Evolutionary conservation across 2,888 invertebrate species (phyloP).

Genomic region (Rhagonycha lutea): DNA sequence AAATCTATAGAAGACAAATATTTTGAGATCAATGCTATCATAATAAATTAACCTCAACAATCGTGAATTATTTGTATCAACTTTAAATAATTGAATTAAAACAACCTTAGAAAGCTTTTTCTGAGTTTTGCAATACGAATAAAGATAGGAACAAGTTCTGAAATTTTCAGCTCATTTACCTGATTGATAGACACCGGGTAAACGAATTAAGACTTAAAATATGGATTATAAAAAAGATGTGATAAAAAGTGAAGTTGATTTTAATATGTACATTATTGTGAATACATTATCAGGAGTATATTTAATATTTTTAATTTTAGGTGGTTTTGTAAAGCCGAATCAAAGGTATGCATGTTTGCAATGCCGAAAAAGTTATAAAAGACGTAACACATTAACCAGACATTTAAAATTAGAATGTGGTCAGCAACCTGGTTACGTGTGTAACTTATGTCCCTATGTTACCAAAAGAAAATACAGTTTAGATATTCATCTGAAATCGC

Average conservation of each 20-base stretch:
- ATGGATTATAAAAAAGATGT: neutral
- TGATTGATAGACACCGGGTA: too few species aligned
- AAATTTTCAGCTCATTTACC: too few species aligned
- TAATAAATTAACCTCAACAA: too few species aligned
- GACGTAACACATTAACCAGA: constrained; percentile 30
- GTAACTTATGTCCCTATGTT: constrained; percentile 13
- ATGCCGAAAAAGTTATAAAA: constrained; percentile 30
- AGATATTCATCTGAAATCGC: constrained; percentile 12
- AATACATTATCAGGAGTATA: neutral
- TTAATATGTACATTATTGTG: neutral
- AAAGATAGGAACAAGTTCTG: too few species aligned
- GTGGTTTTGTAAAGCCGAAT: constrained; percentile 15
- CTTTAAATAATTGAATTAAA: too few species aligned
- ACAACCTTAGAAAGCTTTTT: too few species aligned
- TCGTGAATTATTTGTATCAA: neutral
- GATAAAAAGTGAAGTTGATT: neutral
- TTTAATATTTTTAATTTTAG: constrained; percentile 13
- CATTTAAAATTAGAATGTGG: constrained; percentile 40
- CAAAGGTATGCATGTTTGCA: constrained; percentile 25
- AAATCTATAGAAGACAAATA: neutral
- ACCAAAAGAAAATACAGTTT: constrained; percentile 16
- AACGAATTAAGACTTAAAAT: neutral
- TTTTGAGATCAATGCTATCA: neutral
- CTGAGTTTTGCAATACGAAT: too few species aligned
- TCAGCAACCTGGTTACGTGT: constrained; percentile 27